Base-by-base conservation (phyloP, 2,113 vertebrate genomes). In the Raja brachyura region DNA sequence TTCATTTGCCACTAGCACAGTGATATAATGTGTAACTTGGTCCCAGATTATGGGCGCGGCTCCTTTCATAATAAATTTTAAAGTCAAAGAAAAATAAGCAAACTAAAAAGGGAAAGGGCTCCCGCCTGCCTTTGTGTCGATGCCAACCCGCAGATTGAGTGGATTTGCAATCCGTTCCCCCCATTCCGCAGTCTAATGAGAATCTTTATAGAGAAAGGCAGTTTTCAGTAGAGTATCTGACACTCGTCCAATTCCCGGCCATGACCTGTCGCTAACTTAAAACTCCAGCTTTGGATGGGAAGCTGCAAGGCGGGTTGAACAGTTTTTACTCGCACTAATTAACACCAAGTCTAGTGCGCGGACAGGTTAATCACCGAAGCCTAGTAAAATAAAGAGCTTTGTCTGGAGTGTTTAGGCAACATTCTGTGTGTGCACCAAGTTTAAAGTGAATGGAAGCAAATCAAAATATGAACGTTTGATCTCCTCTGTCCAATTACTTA, bases 131-230 rank as follows among this genome's bases (percentile, higher is more conserved):
- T 92, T 92, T 92, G 68, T 92, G 90, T 74, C 3, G 68, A 68
- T 73, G 90, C 66, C 90, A 92, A 92, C 25, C 63, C 39, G 31
- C 66, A 74, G 68, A 54, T 33, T 92, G 90, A 92, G 73, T 74
- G 68, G 90, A 74, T 92, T 74, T 92, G 90, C 66, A 54, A 22
- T 70, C 4, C 20, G 39, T 22, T 48, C 9, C 39, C 33, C 20
- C 59, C 66, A 28, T 48, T 54, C 18, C 1, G 18, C 90, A 92
- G 90, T 33, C 90, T 92, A 92, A 92, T 92, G 90, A 92, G 90
- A 92, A 74, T 28, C 68, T 73, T 73, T 92, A 74, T 92, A 74
- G 90, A 70, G 90, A 73, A 92, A 74, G 68, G 90, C 68, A 92
- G 66, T 9, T 92, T 74, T 74, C 68, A 54, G 33, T 92, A 31